phyloP scores from a whole-genome alignment of 2,113 vertebrate genomes.

The Callopanchax toddi region DNA sequence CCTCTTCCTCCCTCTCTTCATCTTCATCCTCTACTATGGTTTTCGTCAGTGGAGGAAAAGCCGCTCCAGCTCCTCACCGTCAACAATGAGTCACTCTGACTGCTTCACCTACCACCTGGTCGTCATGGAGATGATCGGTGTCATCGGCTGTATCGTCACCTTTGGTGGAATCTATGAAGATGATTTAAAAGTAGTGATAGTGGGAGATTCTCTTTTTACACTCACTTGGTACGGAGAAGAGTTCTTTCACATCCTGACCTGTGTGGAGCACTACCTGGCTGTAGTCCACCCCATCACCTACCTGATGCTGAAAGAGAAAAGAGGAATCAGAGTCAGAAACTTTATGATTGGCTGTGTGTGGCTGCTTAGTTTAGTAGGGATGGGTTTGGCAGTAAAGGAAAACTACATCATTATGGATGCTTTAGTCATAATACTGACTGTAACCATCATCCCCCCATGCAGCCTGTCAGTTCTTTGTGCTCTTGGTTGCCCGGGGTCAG shows the following conservation, averaged over 20 bases:
- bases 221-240: background rate
- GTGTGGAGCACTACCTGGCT: slow-evolving; percentile 24
- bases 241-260: slow-evolving; percentile 8
- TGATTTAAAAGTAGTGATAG: rapidly evolving
- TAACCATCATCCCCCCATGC: background rate
- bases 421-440: background rate
- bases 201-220: background rate
- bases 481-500: background rate
- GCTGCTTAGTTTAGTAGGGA: background rate
- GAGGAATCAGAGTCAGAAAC: slow-evolving; percentile 5
- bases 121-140: background rate
- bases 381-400: background rate
- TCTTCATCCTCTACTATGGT: background rate
- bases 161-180: background rate
- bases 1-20: background rate
- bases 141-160: background rate
- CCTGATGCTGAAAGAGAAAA: background rate
- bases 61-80: background rate
- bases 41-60: too few relatives aligned
- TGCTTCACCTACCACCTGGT: slow-evolving; percentile 2
- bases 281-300: background rate
- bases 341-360: background rate
- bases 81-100: slow-evolving; percentile 1
- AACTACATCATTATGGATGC: background rate
- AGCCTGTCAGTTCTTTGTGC: slow-evolving; percentile 5